These are phyloP conservation scores for Lithophane semibrunnea DNA, from an alignment of 2,888 invertebrate genomes.

Conservation along the genomic window DNA sequence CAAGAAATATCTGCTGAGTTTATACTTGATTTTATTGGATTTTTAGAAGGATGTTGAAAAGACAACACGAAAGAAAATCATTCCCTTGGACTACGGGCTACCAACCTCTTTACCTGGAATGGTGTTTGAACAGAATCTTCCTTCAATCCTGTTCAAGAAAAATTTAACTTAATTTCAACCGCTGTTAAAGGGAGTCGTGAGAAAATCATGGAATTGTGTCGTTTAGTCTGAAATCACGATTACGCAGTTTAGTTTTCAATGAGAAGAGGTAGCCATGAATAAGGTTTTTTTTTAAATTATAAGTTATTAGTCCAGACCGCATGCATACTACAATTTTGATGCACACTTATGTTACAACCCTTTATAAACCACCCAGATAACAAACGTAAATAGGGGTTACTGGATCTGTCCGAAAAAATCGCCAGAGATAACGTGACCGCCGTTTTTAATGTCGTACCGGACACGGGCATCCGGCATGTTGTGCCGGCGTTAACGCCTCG, in stretches of 20 bases:
- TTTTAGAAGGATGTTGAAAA: background rate
- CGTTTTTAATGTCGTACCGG: conserved; percentile 69
- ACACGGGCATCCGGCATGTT: conserved; percentile 66
- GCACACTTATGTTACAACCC: conserved; percentile 11
- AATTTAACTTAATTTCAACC: background rate
- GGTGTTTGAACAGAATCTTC: background rate
- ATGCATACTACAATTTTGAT: background rate
- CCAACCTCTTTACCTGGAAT: background rate
- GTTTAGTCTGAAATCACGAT: background rate
- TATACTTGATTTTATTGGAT: background rate
- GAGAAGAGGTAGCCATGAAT: background rate
- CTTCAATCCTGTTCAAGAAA: background rate
- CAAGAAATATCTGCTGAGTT: conserved; percentile 30
- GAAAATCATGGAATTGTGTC: background rate
- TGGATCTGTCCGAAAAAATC: conserved; percentile 60
- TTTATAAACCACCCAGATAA: conserved; percentile 24
- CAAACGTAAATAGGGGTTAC: conserved; percentile 58
- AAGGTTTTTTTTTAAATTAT: background rate
- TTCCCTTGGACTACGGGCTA: background rate
- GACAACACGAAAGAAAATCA: background rate
- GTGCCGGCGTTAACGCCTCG: conserved; percentile 67
- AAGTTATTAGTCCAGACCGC: background rate
- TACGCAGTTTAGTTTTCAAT: background rate
- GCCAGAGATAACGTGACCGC: conserved; percentile 66
- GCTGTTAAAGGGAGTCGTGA: background rate